Evolutionary conservation across 2,888 invertebrate genomes (phyloP).

Genomic region (Perizoma flavofasciatum): DNA sequence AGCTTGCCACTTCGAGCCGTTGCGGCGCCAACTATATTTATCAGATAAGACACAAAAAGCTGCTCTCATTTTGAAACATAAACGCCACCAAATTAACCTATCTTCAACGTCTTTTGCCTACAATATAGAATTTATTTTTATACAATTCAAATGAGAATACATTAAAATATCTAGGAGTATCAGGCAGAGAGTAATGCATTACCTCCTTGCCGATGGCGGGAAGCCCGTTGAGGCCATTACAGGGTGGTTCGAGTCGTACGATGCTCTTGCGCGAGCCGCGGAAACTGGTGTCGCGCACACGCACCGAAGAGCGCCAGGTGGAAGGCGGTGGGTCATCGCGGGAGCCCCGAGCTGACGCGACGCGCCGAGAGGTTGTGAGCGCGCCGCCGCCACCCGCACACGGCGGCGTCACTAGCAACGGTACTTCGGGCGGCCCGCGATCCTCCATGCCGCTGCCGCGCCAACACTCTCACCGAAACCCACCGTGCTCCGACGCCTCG

Average conservation of each 20-base stretch:
- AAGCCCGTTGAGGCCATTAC: conserved; percentile 85
- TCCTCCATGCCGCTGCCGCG: conserved; percentile 84
- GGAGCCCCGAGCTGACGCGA: conserved; percentile 71
- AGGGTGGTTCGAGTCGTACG: conserved; percentile 86
- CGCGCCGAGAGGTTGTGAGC: conserved; percentile 71
- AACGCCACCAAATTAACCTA: not conserved
- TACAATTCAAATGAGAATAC: not conserved
- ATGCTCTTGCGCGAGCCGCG: conserved; percentile 86
- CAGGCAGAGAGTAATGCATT: conserved; percentile 69
- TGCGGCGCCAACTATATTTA: conserved; percentile 17
- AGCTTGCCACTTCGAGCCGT: conserved; percentile 14
- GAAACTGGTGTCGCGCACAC: conserved; percentile 85
- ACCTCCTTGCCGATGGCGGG: conserved; percentile 84
- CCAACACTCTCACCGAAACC: conserved; percentile 83
- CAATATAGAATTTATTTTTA: too few species aligned
- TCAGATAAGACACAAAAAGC: not conserved
- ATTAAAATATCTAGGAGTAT: conserved; percentile 24
- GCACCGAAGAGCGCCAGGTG: conserved; percentile 86
- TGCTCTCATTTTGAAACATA: not conserved
- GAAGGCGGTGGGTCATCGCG: conserved; percentile 73
- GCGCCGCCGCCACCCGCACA: conserved; percentile 63
- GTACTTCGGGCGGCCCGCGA: conserved; percentile 80
- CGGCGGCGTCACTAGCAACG: conserved; percentile 76
- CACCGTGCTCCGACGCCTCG: conserved; percentile 74
- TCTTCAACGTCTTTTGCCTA: not conserved